Base-by-base conservation (phyloP, 1,140 invertebrate species). In the Drosophila sproati region DNA sequence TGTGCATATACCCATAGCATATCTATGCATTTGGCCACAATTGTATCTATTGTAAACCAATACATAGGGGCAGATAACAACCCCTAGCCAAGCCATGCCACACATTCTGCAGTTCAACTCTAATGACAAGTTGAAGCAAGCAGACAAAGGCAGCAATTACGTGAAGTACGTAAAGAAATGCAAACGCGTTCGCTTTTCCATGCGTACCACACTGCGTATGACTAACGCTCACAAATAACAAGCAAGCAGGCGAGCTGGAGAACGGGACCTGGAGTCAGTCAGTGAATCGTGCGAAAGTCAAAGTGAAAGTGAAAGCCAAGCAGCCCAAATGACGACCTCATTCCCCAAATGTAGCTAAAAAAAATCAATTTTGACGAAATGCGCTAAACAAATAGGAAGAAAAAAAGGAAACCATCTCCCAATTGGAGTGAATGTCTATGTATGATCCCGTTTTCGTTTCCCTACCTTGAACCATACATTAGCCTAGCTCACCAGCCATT, bases 301-400 rank as follows among this genome's bases (percentile, higher is more conserved):
- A 71, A 71, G 59, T 64, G 54, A 71, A 63, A 75, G 60, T 64
- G 73, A 75, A 71, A 75, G 68, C 62, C 47, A 66, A 29, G n/a
- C 69, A 72, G 39, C 28, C 45, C n/a, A 47, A 51, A 50, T 20
- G 69, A 34, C 66, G 34, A 62, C 35, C 79, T 85, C 81, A 85
- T 85, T 41, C 77, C 63, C 60, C 55, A 73, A 82, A 77, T 78
- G 82, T 79, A 73, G 82, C 77, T 82, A 80, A 87, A 87, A 75
- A 82, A 87, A 87, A 82, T 88, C 83, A 87, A 82, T 87, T 87
- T 83, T 80, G 54, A 68, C 73, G 67, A 87, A 87, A 87, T 87
- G 79, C 81, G 67, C 32, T 70, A 76, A 78, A 77, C 73, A 77
- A 81, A 63, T 31, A 52, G 48, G 45, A 54, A 37, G 29, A 47